Conservation (phyloP, 2,888 invertebrate genomes). For the Parnassius apollo region DNA sequence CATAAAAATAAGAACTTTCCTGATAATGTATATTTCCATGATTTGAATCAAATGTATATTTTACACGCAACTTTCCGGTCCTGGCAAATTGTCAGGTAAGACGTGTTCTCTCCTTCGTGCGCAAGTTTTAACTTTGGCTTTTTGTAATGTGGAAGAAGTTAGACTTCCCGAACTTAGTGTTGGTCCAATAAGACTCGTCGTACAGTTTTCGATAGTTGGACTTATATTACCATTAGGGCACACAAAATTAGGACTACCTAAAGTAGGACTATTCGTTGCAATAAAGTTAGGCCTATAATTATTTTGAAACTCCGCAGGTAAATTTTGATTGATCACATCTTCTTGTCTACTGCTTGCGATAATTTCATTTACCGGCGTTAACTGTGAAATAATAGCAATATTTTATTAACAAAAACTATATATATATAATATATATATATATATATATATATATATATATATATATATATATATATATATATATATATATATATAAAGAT, state of each 20-base stretch:
- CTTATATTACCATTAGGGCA: slow-evolving; percentile 71
- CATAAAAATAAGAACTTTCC: slow-evolving; percentile 16
- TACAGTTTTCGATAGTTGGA: slow-evolving; percentile 70
- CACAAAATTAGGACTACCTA: slow-evolving; percentile 75
- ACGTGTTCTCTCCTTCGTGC: slow-evolving; percentile 86
- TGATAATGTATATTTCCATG: background rate
- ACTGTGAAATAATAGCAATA: slow-evolving; percentile 42
- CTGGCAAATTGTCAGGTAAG: slow-evolving; percentile 91
- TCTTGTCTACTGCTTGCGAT: slow-evolving; percentile 59
- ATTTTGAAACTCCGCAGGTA: slow-evolving; percentile 53
- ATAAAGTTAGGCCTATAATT: slow-evolving; percentile 70
- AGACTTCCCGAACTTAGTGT: slow-evolving; percentile 71
- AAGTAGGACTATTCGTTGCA: slow-evolving; percentile 68
- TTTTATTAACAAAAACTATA: no score
- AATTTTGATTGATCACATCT: slow-evolving; percentile 66
- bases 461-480: no score
- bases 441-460: no score
- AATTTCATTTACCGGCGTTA: slow-evolving; percentile 60
- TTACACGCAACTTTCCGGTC: slow-evolving; percentile 93
- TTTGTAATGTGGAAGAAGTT: slow-evolving; percentile 69
- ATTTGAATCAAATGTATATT: slow-evolving; percentile 25
- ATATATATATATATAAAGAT: no score
- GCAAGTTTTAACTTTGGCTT: slow-evolving; percentile 77
- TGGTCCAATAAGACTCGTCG: slow-evolving; percentile 57
- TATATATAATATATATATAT: no score